Percentiles rank a stretch among this genome's conserved stretches.
Evolutionary conservation across 1,140 invertebrate species (phyloP).

Genomic region (Danaus plexippus): DNA sequence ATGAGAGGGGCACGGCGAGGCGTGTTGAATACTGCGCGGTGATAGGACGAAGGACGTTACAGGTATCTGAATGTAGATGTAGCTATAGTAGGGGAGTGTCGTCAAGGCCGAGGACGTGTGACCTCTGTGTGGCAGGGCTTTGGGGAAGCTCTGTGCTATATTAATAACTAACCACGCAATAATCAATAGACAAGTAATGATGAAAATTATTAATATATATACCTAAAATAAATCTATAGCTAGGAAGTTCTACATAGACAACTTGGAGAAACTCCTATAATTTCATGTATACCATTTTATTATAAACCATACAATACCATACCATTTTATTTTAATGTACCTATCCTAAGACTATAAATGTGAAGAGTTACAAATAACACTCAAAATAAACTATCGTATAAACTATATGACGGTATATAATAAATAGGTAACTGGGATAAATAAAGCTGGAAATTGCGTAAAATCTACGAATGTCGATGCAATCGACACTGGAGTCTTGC

Average conservation of each 20-base stretch:
- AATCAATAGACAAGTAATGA: no score
- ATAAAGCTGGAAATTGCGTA: slow-evolving; percentile 13
- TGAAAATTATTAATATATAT: no score
- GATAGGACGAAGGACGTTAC: slow-evolving; percentile 53
- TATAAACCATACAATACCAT: no score
- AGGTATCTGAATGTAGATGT: slow-evolving; percentile 29
- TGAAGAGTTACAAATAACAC: no score
- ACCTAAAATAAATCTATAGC: no score
- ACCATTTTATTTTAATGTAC: no score
- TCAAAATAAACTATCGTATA: no score
- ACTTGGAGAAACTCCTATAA: no score
- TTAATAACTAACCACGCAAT: no score
- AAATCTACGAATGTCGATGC: slow-evolving; percentile 9
- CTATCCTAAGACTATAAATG: no score
- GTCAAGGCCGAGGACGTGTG: slow-evolving; percentile 54
- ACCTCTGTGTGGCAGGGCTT: slow-evolving; percentile 25
- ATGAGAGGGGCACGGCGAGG: slow-evolving; percentile 51
- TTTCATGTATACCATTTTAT: no score
- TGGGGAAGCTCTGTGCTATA: background rate
- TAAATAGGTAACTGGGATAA: slow-evolving; percentile 12
- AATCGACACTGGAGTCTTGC: slow-evolving; percentile 20
- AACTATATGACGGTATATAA: background rate
- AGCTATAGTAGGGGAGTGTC: slow-evolving; percentile 27
- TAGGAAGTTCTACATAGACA: no score
- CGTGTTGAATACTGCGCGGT: slow-evolving; percentile 45